Conservation (phyloP, 1,140 invertebrate genomes). For the Eueides isabella region DNA sequence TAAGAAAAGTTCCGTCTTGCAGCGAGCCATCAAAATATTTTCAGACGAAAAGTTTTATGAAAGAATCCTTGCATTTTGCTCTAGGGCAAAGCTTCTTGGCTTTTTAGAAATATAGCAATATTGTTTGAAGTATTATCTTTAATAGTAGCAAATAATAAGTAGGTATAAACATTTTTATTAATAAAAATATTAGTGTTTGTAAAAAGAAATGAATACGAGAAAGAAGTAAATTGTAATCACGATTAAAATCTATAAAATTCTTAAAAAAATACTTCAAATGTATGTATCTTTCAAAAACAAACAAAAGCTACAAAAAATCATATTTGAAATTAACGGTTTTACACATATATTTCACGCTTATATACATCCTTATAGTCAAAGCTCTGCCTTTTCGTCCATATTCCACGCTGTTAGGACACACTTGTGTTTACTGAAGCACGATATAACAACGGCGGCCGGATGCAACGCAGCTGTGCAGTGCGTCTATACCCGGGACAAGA, state of each 20-base stretch:
- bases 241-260: not conserved
- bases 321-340: not conserved
- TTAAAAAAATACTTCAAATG: not conserved
- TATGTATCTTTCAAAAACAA: not conserved
- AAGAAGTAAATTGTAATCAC: too few species aligned
- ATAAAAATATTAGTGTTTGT: too few species aligned
- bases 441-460: slow-evolving; percentile 36
- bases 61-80: not conserved
- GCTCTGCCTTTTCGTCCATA: slow-evolving; percentile 13
- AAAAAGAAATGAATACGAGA: too few species aligned
- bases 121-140: too few species aligned
- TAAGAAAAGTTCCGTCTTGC: slow-evolving; percentile 1
- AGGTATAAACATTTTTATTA: too few species aligned
- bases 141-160: not conserved
- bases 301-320: not conserved
- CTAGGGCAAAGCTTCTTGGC: not conserved
- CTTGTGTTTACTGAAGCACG: slow-evolving; percentile 46
- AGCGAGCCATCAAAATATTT: slow-evolving; percentile 5
- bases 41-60: not conserved
- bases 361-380: not conserved
- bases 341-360: not conserved
- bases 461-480: slow-evolving; percentile 54
- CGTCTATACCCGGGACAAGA: slow-evolving; percentile 24
- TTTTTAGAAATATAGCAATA: not conserved
- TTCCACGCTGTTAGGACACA: slow-evolving; percentile 27